These are phyloP conservation scores for Ligdia adustata DNA, from an alignment of 2,888 invertebrate genomes.

Conservation along the genomic window DNA sequence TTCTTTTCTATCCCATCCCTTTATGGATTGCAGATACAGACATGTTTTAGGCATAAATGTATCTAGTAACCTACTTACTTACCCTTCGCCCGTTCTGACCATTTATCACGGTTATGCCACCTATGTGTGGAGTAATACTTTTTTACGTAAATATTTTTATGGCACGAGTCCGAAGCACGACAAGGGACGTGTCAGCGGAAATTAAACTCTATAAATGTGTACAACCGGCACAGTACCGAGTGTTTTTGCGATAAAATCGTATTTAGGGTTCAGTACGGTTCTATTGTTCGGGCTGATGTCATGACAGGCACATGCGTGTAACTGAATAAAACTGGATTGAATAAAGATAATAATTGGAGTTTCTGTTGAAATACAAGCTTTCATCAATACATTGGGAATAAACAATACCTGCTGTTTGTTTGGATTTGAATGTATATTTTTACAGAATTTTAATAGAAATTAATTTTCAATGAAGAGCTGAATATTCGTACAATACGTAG, in stretches of 20 bases:
- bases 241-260: constrained; percentile 26
- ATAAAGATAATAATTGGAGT: not conserved
- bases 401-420: too few species aligned
- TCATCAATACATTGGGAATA: not conserved
- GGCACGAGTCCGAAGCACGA: constrained; percentile 32
- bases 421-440: too few species aligned
- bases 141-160: constrained; percentile 39
- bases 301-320: constrained; percentile 4
- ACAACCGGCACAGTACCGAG: constrained; percentile 22
- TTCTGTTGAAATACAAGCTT: too few species aligned
- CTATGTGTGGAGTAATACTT: constrained; percentile 37
- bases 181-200: constrained; percentile 39
- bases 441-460: too few species aligned
- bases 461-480: too few species aligned
- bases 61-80: constrained; percentile 35
- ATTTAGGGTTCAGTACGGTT: constrained; percentile 7
- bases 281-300: constrained; percentile 7
- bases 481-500: too few species aligned
- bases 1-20: constrained; percentile 28
- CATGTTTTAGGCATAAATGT: constrained; percentile 36
- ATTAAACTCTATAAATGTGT: constrained; percentile 42
- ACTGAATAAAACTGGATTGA: constrained; percentile 4
- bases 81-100: constrained; percentile 34
- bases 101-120: constrained; percentile 41
- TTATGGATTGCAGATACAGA: constrained; percentile 35